A percentile compares a stretch with the other conserved stretches of the same genome.
phyloP scores from a whole-genome alignment of 2,888 invertebrate genomes.

The Eurois occulta region DNA sequence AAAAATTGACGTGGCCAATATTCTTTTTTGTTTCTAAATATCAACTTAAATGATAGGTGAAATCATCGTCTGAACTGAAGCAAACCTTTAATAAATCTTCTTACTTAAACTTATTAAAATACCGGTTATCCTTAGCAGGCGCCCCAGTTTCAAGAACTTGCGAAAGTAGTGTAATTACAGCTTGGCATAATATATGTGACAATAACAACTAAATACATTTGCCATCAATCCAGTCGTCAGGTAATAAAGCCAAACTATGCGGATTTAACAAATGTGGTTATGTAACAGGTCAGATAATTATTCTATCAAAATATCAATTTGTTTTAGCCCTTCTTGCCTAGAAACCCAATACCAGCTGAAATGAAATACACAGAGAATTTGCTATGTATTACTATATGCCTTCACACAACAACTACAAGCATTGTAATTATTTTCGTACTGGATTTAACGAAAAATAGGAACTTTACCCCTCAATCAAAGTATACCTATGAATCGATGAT shows the following conservation, averaged over 20 bases:
- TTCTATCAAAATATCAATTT: neutral
- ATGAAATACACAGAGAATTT: neutral
- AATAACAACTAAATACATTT: constrained; percentile 19
- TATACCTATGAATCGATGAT: constrained; percentile 6
- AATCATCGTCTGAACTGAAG: neutral
- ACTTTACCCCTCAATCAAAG: neutral
- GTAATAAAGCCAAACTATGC: constrained; percentile 19
- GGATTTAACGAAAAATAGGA: neutral
- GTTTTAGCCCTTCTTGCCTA: neutral
- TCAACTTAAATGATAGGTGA: neutral
- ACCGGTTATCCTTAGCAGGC: neutral
- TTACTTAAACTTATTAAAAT: neutral
- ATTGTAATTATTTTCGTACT: neutral
- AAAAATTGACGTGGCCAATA: too few species aligned
- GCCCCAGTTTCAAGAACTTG: neutral
- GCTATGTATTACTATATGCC: neutral
- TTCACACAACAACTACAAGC: neutral
- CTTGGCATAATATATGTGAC: constrained; percentile 17
- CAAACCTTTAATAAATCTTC: too few species aligned
- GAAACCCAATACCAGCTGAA: neutral
- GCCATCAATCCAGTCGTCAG: constrained; percentile 28
- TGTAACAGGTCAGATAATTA: neutral
- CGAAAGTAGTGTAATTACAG: constrained; percentile 14
- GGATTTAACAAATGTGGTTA: constrained; percentile 19
- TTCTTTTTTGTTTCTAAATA: neutral